Evolutionary conservation across 2,888 invertebrate genomes (phyloP), one percentile per base, ranked within the genome.

Genomic region (Marronus borbonicus): DNA sequence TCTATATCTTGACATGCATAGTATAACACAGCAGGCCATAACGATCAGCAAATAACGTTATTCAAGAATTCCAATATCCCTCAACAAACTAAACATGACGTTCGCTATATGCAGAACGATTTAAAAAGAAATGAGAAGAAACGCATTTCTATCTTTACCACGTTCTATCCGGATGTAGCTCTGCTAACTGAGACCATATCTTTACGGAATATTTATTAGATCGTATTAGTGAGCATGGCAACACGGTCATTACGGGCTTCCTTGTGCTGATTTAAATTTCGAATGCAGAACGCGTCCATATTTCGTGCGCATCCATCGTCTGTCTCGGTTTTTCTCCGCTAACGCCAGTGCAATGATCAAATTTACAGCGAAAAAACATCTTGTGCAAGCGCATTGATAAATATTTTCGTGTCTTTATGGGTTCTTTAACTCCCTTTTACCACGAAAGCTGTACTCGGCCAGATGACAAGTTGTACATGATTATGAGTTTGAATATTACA

Each of bases 201-300:
- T 69, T 52, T 69, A n/a, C 69, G 50, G 69, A 69, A 69, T 69
- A 50, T 50, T 69, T 69, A 69, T 69, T 52, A 52, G 69, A 50
- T 12, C 50, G 28, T 69, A 49, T 50, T 69, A 50, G 52, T 69
- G 69, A 8, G 39, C 17, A 49, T 44, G 44, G 50, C 49, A 68
- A 20, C 49, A 49, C 44, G n/a, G 44, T 69, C 69, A 69, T 69
- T 69, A 69, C 31, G 52, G 52, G 52, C 50, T 69, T 52, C 52
- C 69, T 69, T 52, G 24, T 50, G 69, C 69, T n/a, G 52, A 52
- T 66, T 49, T 20, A 17, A 66, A 66, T 66, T 66, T 66, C 49
- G 66, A 39, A 66, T 66, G 66, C 66, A 17, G 66, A 24, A 66
- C 66, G 66, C 66, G 66, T 66, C 12, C 12, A 14, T 31, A 17